phyloP scores from a whole-genome alignment of 2,888 invertebrate species.

The Drosophila nr. perissopoda region DNA sequence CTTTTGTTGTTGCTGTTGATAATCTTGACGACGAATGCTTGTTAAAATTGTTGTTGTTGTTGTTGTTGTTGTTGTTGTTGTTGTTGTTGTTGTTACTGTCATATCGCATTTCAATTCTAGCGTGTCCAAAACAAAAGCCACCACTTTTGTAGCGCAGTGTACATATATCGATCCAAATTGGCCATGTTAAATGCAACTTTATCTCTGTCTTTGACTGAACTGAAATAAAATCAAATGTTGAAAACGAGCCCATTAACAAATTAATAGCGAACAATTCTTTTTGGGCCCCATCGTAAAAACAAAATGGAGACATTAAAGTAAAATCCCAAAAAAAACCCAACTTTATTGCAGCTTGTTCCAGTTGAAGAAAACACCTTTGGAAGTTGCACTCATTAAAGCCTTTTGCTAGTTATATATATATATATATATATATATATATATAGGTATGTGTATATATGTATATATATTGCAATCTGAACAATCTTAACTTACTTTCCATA shows the following conservation, averaged over 20 bases:
- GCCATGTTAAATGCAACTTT: constrained; percentile 33
- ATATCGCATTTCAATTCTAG: constrained; percentile 67
- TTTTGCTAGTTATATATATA: no score
- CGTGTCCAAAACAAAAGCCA: constrained; percentile 42
- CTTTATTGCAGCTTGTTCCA: constrained; percentile 7
- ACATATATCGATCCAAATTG: constrained; percentile 20
- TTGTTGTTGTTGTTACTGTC: constrained; percentile 20
- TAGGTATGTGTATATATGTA: neutral
- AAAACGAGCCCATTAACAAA: constrained; percentile 40
- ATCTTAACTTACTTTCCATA: neutral
- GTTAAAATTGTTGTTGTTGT: constrained; percentile 32
- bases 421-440: neutral
- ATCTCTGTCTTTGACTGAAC: constrained; percentile 26
- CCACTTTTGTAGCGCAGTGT: constrained; percentile 38
- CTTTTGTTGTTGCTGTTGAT: constrained; percentile 41
- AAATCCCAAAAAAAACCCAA: neutral
- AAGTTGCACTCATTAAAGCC: neutral
- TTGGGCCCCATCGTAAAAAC: constrained; percentile 22
- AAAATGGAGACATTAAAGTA: constrained; percentile 30
- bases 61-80: constrained; percentile 27
- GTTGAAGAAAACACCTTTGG: neutral
- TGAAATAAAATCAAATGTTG: constrained; percentile 26
- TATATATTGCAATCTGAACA: neutral
- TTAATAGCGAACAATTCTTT: constrained; percentile 27
- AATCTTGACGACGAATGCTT: constrained; percentile 51